Base-by-base conservation (phyloP, 2,113 vertebrate genomes). In the Noturus placidus region DNA sequence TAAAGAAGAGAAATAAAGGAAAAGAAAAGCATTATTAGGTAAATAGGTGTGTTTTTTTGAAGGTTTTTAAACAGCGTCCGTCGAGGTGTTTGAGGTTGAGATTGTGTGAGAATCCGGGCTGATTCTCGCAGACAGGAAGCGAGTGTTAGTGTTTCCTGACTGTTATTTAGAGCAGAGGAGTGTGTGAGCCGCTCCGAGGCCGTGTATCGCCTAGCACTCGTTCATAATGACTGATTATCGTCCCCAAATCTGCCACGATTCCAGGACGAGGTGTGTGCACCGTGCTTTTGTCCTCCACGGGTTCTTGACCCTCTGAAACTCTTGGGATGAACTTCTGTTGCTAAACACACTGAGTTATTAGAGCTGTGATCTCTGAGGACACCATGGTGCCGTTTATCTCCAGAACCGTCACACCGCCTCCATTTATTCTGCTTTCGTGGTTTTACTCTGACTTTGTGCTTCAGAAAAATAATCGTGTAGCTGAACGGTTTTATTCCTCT, bases 271-370 rank as follows among this genome's bases (percentile, higher is more conserved):
- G 52, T 85, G 67, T 83, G 72, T 82, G 70, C 69, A 27, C n/a
- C 20, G 65, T 35, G 56, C 38, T 56, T 87, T 84, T 87, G 88
- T 89, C 86, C 89, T 88, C 83, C 83, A 87, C 25, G 57, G 83
- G 86, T 65, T 87, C 77, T 82, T 87, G 83, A 84, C 83, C 88
- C 50, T n/a, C 82, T 74, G 82, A 87, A 78, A 61, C 85, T 87
- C 89, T 82, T 72, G 83, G 86, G 88, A 80, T 87, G 83, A 87
- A 87, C 81, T 87, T 63, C 56, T 87, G 70, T 61, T 89, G 86
- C 61, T 86, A 87, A 83, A 83, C 82, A 87, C 65, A 54, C 57
- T 86, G 86, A 82, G 54, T 87, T 85, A 87, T 87, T 87, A 74
- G 52, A 61, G 42, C 56, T 19, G 61, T 22, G 80, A 78, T 84